phyloP scores from a whole-genome alignment of 2,797 vertebrate species.

The Hippopotamyrus pictus region DNA sequence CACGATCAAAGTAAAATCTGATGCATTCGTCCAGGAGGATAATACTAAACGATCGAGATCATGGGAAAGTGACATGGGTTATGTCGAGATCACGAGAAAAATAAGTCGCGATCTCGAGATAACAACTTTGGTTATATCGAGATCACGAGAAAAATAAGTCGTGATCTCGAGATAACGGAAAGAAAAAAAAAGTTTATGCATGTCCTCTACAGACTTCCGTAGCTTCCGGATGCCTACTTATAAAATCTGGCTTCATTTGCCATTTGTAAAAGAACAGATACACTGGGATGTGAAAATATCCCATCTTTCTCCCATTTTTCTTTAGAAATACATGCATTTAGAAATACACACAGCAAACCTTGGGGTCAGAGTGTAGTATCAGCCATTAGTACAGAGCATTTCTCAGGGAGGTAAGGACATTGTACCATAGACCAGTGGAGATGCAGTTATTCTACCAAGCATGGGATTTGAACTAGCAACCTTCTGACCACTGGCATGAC shows the following conservation, averaged over 20 bases:
- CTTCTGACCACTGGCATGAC: background rate
- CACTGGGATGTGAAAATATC: background rate
- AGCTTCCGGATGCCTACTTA: background rate
- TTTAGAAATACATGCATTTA: background rate
- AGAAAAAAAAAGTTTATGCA: no score
- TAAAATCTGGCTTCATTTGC: background rate
- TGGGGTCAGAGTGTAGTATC: background rate
- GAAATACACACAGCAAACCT: background rate
- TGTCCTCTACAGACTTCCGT: no score
- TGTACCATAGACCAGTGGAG: background rate
- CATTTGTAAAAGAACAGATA: background rate
- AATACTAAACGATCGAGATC: no score
- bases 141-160: no score
- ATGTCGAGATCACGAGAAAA: no score
- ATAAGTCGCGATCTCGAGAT: no score
- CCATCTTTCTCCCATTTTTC: background rate
- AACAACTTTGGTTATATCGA: no score
- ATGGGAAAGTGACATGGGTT: no score
- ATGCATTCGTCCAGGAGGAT: no score
- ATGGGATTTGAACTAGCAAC: background rate
- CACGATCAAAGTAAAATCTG: no score
- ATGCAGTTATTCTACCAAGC: background rate
- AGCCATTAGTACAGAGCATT: background rate
- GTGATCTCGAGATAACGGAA: no score
- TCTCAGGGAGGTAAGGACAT: background rate